A percentile compares a stretch with the other conserved stretches of the same genome.
Conservation (phyloP, 1,140 invertebrate species). For the Chironomus striatipennis region DNA sequence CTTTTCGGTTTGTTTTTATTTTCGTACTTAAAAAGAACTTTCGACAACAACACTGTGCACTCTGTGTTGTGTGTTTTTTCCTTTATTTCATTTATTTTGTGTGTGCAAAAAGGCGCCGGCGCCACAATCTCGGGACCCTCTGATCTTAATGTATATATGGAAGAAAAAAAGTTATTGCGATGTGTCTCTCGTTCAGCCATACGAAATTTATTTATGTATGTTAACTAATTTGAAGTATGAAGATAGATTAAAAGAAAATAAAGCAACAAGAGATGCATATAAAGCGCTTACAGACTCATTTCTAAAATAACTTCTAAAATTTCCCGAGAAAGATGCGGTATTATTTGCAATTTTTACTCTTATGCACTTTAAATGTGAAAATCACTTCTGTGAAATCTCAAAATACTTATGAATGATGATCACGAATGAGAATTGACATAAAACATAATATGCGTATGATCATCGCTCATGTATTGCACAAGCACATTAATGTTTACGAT, state of each 20-base stretch:
- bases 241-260: no score
- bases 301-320: slow-evolving; percentile 4
- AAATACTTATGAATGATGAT: no score
- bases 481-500: background rate
- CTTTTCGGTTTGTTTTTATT: no score
- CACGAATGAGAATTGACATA: no score
- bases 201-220: slow-evolving; percentile 8
- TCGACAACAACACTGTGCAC: background rate
- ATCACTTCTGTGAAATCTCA: slow-evolving; percentile 12
- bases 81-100: background rate
- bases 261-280: background rate
- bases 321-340: background rate
- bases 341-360: background rate
- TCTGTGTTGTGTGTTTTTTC: background rate
- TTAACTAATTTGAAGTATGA: background rate
- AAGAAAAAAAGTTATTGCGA: background rate
- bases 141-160: slow-evolving; percentile 3
- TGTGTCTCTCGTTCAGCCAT: background rate
- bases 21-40: background rate
- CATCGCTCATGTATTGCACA: background rate
- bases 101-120: background rate
- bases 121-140: background rate
- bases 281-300: background rate
- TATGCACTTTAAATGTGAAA: background rate
- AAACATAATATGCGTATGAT: background rate